A percentile compares a stretch with the other conserved stretches of the same genome.
Evolutionary conservation across 2,113 vertebrate species (phyloP).

Genomic region (Mohoua ochrocephala): DNA sequence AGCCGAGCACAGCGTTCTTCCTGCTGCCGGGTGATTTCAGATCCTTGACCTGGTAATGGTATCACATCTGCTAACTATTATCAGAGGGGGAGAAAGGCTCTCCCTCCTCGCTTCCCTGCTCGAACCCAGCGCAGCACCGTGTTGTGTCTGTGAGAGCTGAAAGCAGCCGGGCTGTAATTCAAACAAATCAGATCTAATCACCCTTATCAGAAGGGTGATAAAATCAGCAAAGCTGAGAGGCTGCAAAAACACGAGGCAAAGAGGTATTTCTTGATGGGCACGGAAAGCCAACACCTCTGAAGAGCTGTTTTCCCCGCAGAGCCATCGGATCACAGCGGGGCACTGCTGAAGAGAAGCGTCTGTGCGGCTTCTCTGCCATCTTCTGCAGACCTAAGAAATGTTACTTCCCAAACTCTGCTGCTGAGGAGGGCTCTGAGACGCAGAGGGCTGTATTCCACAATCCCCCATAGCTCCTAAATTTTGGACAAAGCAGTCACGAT

Average conservation of each 20-base stretch:
- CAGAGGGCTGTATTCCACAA: not conserved
- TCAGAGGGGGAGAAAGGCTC: not conserved
- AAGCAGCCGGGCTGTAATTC: not conserved
- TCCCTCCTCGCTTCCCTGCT: not conserved
- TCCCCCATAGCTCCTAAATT: not conserved
- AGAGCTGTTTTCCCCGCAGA: not conserved
- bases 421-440: not conserved
- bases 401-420: not conserved
- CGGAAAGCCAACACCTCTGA: not conserved
- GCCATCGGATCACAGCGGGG: not conserved
- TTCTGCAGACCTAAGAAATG: not conserved
- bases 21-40: not conserved
- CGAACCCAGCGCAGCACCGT: not conserved
- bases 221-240: not conserved
- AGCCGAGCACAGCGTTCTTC: not conserved
- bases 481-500: not conserved
- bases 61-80: conserved; percentile 46
- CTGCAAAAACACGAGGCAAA: not conserved
- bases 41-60: not conserved
- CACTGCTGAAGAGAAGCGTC: not conserved
- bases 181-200: conserved; percentile 49
- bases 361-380: not conserved
- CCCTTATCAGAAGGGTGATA: not conserved
- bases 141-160: conserved; percentile 24
- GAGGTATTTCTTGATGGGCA: not conserved